Evolutionary conservation across 37 sponge, comb jelly and placozoan species (phyloP).

Genomic region (Ianthella basta): DNA sequence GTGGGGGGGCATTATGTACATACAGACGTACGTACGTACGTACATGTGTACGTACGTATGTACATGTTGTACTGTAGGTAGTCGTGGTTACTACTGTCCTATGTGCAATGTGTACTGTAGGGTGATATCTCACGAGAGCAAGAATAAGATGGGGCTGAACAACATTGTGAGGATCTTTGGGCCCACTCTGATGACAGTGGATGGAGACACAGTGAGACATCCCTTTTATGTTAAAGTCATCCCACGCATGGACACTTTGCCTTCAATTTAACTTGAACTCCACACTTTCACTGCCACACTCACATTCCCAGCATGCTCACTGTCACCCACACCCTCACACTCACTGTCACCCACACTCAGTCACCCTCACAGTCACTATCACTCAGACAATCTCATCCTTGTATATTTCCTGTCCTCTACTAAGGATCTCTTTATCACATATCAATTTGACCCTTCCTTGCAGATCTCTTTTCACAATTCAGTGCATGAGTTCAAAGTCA

Average conservation of each 20-base stretch:
- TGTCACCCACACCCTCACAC: too few relatives aligned
- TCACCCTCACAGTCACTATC: too few relatives aligned
- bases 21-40: neutral
- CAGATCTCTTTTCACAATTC: slow-evolving; percentile 52
- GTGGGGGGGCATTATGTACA: neutral
- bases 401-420: neutral
- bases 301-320: neutral
- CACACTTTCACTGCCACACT: neutral
- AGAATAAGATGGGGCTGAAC: slow-evolving; percentile 74
- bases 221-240: too few relatives aligned
- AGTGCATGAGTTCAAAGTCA: slow-evolving; percentile 45
- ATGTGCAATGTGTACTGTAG: too few relatives aligned
- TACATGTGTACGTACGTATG: neutral
- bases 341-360: too few relatives aligned
- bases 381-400: too few relatives aligned
- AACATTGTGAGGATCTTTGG: slow-evolving; percentile 74
- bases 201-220: slow-evolving; percentile 75
- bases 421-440: neutral
- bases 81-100: neutral
- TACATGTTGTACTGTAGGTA: too few relatives aligned
- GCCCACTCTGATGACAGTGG: slow-evolving; percentile 86
- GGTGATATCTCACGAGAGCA: slow-evolving; percentile 44
- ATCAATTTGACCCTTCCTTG: neutral
- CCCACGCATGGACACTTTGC: neutral
- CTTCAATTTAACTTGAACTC: neutral